Conservation (phyloP, 2,888 invertebrate genomes). For the Nomada goodeniana region DNA sequence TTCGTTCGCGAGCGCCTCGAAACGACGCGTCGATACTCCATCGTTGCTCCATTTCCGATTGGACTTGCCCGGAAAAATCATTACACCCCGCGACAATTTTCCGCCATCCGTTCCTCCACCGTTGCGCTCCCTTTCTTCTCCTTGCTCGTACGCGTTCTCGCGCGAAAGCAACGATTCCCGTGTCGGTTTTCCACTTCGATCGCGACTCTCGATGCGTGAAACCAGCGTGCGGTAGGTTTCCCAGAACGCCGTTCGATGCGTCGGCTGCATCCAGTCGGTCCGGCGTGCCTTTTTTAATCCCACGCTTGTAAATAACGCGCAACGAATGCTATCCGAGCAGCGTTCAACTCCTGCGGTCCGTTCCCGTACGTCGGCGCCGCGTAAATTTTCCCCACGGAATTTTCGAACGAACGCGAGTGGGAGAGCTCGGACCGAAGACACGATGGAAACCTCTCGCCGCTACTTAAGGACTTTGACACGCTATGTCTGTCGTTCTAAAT, state of each 20-base stretch:
- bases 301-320: background rate
- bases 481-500: constrained; percentile 74
- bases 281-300: constrained; percentile 3
- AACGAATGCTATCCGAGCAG: background rate
- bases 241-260: constrained; percentile 24
- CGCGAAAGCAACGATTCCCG: constrained; percentile 9
- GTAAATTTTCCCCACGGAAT: constrained; percentile 24
- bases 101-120: too few species aligned
- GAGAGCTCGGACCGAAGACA: constrained; percentile 42
- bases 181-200: constrained; percentile 23
- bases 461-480: constrained; percentile 64
- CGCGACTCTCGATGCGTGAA: constrained; percentile 4
- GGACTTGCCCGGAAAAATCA: background rate
- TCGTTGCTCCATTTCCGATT: constrained; percentile 27
- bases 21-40: constrained; percentile 42
- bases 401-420: constrained; percentile 33
- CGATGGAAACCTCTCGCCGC: constrained; percentile 65
- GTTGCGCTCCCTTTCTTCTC: background rate
- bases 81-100: constrained; percentile 25
- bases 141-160: background rate
- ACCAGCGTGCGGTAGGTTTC: constrained; percentile 17
- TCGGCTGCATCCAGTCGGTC: background rate
- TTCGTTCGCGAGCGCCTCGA: constrained; percentile 36
- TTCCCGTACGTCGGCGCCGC: background rate
- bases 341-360: too few species aligned